A percentile compares a stretch with the other conserved stretches of the same genome.
These are phyloP conservation scores for Siniperca chuatsi DNA, from an alignment of 2,113 vertebrate genomes.

Conservation along the genomic window DNA sequence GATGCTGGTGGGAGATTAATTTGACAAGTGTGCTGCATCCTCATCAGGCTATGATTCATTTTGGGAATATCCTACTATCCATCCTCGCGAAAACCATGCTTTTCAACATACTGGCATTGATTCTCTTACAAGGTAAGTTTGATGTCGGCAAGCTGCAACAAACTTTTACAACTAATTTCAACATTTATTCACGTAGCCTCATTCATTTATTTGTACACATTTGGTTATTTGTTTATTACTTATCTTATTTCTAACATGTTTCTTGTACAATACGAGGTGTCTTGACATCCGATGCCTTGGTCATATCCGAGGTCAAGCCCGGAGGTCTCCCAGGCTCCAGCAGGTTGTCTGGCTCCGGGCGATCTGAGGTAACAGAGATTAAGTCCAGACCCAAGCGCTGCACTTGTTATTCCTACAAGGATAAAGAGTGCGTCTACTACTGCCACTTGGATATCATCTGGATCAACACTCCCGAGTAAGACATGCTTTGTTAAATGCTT, in stretches of 20 bases:
- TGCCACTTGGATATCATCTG: conserved; percentile 98
- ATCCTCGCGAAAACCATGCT: conserved; percentile 58
- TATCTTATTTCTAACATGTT: conserved; percentile 1
- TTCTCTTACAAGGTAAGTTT: conserved; percentile 75
- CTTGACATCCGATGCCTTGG: conserved; percentile 36
- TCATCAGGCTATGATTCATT: conserved; percentile 42
- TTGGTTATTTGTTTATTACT: too few species aligned
- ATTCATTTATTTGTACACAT: not conserved
- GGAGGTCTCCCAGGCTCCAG: conserved; percentile 28
- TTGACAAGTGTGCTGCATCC: conserved; percentile 28
- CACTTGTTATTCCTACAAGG: conserved; percentile 93
- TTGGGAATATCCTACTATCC: conserved; percentile 63
- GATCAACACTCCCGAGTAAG: conserved; percentile 98
- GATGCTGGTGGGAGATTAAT: conserved; percentile 54
- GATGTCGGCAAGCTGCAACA: not conserved
- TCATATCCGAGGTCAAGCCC: conserved; percentile 45
- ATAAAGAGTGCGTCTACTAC: conserved; percentile 98
- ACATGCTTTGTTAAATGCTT: conserved; percentile 13
- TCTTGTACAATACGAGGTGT: conserved; percentile 55
- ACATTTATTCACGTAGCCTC: not conserved
- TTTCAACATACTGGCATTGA: conserved; percentile 49
- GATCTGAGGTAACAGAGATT: conserved; percentile 29
- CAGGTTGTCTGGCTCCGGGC: conserved; percentile 32
- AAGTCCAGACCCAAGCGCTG: conserved; percentile 89
- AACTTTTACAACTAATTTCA: not conserved